Percentiles rank a stretch among this genome's conserved stretches.
These are phyloP conservation scores for Venturia canescens DNA, from an alignment of 1,140 invertebrate genomes.

Conservation along the genomic window DNA sequence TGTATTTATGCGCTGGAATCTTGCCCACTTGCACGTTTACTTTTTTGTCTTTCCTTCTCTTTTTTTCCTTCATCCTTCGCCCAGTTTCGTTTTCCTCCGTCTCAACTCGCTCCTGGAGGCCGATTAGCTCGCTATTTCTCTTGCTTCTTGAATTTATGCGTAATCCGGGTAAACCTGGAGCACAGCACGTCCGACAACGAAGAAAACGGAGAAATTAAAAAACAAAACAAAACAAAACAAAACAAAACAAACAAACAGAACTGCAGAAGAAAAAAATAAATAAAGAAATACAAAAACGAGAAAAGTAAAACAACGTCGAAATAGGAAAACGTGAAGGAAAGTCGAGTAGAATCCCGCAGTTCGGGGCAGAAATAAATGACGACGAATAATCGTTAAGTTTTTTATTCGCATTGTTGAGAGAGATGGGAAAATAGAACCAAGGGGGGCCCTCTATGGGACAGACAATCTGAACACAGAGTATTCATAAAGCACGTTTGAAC, in stretches of 20 bases:
- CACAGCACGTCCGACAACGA: background rate
- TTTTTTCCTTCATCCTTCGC: slow-evolving; percentile 13
- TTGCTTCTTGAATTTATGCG: slow-evolving; percentile 17
- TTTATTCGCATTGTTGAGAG: too few species aligned
- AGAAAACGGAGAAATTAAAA: background rate
- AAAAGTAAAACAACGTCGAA: background rate
- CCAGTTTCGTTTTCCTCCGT: background rate
- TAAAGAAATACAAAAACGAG: background rate
- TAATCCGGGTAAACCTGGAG: slow-evolving; percentile 7
- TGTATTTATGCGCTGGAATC: slow-evolving; percentile 31
- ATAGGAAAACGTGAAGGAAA: too few species aligned
- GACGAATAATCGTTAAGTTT: background rate
- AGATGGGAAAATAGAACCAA: too few species aligned
- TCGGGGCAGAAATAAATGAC: too few species aligned
- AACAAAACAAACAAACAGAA: background rate
- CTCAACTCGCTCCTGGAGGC: background rate
- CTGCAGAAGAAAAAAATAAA: too few species aligned
- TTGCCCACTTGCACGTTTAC: background rate
- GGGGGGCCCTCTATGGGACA: too few species aligned
- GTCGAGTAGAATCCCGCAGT: too few species aligned
- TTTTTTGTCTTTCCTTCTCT: background rate
- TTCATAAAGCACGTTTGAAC: too few species aligned
- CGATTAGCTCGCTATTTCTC: slow-evolving; percentile 23
- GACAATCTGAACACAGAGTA: too few species aligned
- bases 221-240: background rate